Percentiles rank a stretch among this genome's conserved stretches.
Conservation (phyloP, 2,797 vertebrate genomes). For the Danio aesculapii region DNA sequence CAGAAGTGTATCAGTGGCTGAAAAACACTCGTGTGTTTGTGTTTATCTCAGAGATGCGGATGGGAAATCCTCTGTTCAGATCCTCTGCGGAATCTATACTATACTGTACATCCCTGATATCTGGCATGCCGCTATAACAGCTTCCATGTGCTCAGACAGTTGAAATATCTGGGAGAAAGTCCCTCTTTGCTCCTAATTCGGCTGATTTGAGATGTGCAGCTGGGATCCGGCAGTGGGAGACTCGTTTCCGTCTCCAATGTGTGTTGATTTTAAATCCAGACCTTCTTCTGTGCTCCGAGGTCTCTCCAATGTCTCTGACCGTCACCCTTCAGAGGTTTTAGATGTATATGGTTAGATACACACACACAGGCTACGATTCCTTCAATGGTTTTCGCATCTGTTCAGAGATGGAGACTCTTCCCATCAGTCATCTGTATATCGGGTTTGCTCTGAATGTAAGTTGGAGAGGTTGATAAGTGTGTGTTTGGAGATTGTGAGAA, state of each 20-base stretch:
- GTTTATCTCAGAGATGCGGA: constrained; percentile 9
- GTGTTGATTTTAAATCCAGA: constrained; percentile 66
- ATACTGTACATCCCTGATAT: constrained; percentile 31
- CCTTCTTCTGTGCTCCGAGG: constrained; percentile 12
- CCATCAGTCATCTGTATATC: constrained; percentile 1
- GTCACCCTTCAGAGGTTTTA: constrained; percentile 19
- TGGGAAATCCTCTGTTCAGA: constrained; percentile 27
- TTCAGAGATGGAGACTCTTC: constrained; percentile 3
- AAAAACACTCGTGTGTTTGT: no score
- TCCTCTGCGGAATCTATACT: constrained; percentile 64
- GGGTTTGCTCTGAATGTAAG: not conserved
- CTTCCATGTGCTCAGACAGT: constrained; percentile 69
- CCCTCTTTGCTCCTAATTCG: constrained; percentile 68
- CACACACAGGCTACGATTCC: not conserved
- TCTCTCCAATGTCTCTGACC: constrained; percentile 17
- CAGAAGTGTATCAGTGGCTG: no score
- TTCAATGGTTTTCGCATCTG: constrained; percentile 54
- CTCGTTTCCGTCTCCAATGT: constrained; percentile 49
- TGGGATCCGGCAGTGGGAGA: constrained; percentile 47
- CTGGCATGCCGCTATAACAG: constrained; percentile 58
- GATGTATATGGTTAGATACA: constrained; percentile 41
- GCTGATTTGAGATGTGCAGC: constrained; percentile 62
- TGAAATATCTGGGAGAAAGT: constrained; percentile 66
- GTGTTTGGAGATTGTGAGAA: not conserved
- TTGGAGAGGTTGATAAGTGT: not conserved